These are phyloP conservation scores for Tyria jacobaeae DNA, from an alignment of 2,888 invertebrate species.

Conservation along the genomic window DNA sequence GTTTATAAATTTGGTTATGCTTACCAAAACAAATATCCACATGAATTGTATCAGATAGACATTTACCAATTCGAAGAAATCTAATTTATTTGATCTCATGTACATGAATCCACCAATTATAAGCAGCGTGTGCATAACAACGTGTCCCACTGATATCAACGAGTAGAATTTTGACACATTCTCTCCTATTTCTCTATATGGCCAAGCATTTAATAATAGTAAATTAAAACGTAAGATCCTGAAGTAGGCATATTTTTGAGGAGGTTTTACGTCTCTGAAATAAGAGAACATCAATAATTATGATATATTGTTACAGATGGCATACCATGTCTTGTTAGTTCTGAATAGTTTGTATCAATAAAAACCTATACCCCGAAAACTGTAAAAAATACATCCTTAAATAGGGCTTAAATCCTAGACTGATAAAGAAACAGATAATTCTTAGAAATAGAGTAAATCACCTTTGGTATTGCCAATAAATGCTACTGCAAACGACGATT, in stretches of 20 bases:
- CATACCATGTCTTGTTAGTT: too few relatives aligned
- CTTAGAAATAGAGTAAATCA: too few relatives aligned
- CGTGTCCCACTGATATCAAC: background rate
- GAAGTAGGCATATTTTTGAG: constrained; percentile 9
- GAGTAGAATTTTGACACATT: background rate
- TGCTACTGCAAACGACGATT: too few relatives aligned
- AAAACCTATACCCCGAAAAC: too few relatives aligned
- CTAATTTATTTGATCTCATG: background rate
- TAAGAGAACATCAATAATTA: background rate
- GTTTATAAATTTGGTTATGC: background rate
- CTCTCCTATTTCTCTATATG: constrained; percentile 20
- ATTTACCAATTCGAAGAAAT: constrained; percentile 3
- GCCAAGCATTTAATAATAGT: constrained; percentile 16
- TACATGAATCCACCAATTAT: background rate
- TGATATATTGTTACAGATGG: background rate
- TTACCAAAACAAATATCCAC: constrained; percentile 2
- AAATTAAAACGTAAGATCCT: constrained; percentile 17
- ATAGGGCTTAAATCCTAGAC: too few relatives aligned
- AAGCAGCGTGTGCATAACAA: constrained; percentile 2
- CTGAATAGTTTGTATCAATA: too few relatives aligned
- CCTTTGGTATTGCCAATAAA: too few relatives aligned
- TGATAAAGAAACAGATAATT: too few relatives aligned
- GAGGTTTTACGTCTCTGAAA: constrained; percentile 16
- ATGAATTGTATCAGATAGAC: background rate
- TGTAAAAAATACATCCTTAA: too few relatives aligned